Percentiles rank a stretch among this genome's conserved stretches.
Conservation (phyloP, 2,797 vertebrate genomes). For the Parotocinclus haroldoi region DNA sequence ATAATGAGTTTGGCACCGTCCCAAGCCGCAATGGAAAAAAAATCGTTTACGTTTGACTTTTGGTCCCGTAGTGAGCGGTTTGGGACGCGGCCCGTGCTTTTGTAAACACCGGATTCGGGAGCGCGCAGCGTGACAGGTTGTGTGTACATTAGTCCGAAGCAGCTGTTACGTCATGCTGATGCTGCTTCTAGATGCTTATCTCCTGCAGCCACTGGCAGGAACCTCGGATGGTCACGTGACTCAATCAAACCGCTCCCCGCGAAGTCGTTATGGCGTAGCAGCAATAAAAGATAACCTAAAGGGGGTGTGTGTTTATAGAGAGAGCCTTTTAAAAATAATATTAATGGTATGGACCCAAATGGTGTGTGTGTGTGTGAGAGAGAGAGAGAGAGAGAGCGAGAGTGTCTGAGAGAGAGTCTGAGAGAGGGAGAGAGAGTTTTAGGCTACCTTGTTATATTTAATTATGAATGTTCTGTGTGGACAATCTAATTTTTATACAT, state of each 20-base stretch:
- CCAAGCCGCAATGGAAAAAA: neutral
- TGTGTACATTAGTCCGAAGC: neutral
- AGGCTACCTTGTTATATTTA: no score
- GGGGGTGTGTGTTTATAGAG: no score
- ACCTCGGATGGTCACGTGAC: conserved; percentile 8
- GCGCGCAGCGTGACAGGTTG: neutral
- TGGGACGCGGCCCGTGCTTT: neutral
- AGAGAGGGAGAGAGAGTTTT: no score
- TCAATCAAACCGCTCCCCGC: conserved; percentile 11
- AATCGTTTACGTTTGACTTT: neutral
- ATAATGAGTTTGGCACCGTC: neutral
- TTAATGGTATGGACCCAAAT: no score
- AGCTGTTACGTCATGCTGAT: neutral
- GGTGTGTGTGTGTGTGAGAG: no score
- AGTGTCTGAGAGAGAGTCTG: no score
- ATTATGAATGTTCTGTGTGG: no score
- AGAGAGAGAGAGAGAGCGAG: no score
- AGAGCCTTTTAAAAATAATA: no score
- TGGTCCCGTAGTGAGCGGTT: neutral
- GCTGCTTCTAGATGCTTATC: conserved; percentile 12
- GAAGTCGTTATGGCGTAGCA: conserved; percentile 2
- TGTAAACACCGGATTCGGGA: neutral
- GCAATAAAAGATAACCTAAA: neutral
- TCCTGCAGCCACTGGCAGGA: neutral
- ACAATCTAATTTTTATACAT: no score